Conservation (phyloP, 1,140 invertebrate genomes). For the Plutomurus gul region DNA sequence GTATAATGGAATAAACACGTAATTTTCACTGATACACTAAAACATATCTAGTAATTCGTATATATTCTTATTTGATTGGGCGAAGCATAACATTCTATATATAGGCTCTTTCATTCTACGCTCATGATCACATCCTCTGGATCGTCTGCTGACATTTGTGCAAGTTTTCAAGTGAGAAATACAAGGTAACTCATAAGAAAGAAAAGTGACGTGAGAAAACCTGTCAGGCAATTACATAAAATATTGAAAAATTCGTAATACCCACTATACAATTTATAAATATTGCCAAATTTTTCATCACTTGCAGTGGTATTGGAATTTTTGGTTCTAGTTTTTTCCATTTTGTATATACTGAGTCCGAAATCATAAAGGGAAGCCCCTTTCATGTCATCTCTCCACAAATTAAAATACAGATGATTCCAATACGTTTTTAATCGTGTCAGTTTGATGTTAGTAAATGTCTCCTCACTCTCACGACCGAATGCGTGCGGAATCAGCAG, state of each 20-base stretch:
- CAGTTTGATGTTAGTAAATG: slow-evolving; percentile 33
- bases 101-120: no score
- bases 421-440: slow-evolving; percentile 51
- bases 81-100: no score
- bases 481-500: slow-evolving; percentile 42
- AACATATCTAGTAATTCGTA: no score
- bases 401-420: slow-evolving; percentile 47
- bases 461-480: slow-evolving; percentile 32
- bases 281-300: slow-evolving; percentile 22
- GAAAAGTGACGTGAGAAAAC: slow-evolving; percentile 11
- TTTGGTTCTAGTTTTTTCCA: not conserved
- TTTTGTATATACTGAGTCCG: slow-evolving; percentile 39
- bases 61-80: no score
- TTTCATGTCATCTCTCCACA: slow-evolving; percentile 1
- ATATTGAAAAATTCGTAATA: slow-evolving; percentile 1
- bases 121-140: not conserved
- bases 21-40: not conserved
- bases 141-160: not conserved
- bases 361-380: not conserved
- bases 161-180: slow-evolving; percentile 11
- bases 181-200: slow-evolving; percentile 49
- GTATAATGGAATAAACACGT: not conserved
- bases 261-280: slow-evolving; percentile 42
- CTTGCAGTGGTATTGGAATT: not conserved
- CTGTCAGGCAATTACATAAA: not conserved